Base-by-base conservation (phyloP, 2,113 vertebrate genomes). In the Podarcis muralis region DNA sequence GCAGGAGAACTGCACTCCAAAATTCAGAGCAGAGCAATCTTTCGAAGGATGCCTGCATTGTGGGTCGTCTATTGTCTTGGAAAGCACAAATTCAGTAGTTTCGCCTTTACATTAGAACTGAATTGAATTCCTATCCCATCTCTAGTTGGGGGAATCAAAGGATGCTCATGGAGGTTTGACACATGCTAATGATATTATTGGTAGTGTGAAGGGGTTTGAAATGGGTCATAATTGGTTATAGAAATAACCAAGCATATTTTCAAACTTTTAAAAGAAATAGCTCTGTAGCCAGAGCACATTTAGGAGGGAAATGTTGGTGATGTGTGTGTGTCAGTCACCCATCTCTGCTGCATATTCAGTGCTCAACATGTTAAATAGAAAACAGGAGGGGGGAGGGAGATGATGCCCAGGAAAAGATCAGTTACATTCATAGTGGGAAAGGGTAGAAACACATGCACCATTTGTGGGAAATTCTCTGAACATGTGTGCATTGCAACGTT, bases 401-500 rank as follows among this genome's bases (percentile, higher is more conserved):
- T 72, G 5, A 62, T 74, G 32, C 13, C 35, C 43, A 37, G 16
- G 32, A 15, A 20, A n/a, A 37, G 72, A 57, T 12, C 3, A 30
- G 40, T 88, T 83, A 68, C 62, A 69, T 88, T 83, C 68, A 66
- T 53, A 89, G 12, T 91, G 77, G 74, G 43, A 89, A 87, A 84
- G 81, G 78, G 79, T 78, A 81, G 85, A 80, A 82, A 88, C 81
- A n/a, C 80, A 48, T 65, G 75, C 27, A 83, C 40, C n/a, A 85
- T 76, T 66, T 90, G 88, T 82, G 89, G 86, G 89, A 93, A 84
- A 88, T 78, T 83, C 92, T 90, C 22, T 53, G 66, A 93, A 88
- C 79, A 89, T 94, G 75, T 92, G 82, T 88, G 71, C 81, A 37
- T 37, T 81, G 82, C 89, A 86, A 27, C 25, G 87, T 95, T 91